Evolutionary conservation across 2,888 invertebrate genomes (phyloP).

Genomic region (Epinotia ramella): DNA sequence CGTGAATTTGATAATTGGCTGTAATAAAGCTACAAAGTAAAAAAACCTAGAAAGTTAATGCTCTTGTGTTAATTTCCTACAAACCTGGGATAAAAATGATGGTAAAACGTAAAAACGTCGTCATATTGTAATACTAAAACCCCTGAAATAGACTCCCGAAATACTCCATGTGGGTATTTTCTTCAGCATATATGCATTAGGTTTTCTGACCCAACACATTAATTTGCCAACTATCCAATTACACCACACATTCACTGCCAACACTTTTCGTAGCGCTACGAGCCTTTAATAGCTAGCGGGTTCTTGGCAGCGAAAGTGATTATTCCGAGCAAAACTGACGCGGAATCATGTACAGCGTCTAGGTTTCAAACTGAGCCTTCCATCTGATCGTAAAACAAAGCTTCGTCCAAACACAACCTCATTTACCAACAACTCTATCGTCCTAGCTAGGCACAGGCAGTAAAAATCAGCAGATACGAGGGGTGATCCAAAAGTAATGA

Average conservation of each 20-base stretch:
- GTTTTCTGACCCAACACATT: too few relatives aligned
- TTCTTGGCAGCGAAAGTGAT: background rate
- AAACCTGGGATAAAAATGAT: too few relatives aligned
- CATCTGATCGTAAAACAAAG: background rate
- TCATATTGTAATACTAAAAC: too few relatives aligned
- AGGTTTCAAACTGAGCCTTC: background rate
- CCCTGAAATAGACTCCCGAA: too few relatives aligned
- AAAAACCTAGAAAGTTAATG: too few relatives aligned
- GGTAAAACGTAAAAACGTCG: too few relatives aligned
- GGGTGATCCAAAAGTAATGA: too few relatives aligned
- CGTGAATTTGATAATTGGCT: background rate
- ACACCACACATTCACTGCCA: background rate
- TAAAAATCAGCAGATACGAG: too few relatives aligned
- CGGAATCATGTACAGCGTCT: background rate
- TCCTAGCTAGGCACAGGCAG: too few relatives aligned
- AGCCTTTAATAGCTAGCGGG: background rate
- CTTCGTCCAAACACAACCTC: background rate
- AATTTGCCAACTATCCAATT: background rate
- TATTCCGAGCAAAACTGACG: constrained; percentile 30
- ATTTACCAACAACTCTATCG: background rate
- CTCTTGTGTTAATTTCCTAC: too few relatives aligned
- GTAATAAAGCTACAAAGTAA: too few relatives aligned
- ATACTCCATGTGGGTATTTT: background rate
- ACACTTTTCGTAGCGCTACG: background rate
- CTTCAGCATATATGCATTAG: too few relatives aligned